These are phyloP conservation scores for Oegoconia quadripuncta DNA, from an alignment of 2,888 invertebrate genomes.

Conservation along the genomic window DNA sequence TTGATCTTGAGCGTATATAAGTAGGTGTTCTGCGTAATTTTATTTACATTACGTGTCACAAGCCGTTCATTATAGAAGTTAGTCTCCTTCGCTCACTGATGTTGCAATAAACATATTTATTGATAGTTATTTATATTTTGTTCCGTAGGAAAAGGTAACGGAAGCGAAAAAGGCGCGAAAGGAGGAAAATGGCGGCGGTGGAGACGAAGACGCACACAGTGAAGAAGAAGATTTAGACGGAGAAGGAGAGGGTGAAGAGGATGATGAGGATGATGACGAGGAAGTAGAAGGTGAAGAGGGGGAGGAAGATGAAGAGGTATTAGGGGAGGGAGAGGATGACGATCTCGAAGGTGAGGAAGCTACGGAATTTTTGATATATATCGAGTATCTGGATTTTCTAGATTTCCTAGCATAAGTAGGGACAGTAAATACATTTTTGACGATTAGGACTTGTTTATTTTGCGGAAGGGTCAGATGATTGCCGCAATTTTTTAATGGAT, in stretches of 20 bases:
- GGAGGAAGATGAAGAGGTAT: conserved; percentile 82
- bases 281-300: conserved; percentile 81
- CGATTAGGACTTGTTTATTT: no score
- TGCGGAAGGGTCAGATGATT: no score
- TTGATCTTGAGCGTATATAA: neutral
- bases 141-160: conserved; percentile 83
- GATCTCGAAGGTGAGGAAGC: conserved; percentile 79
- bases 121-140: conserved; percentile 18
- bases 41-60: no score
- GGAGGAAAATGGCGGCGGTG: conserved; percentile 87
- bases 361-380: no score
- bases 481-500: no score
- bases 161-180: conserved; percentile 89
- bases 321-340: conserved; percentile 82
- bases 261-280: conserved; percentile 82
- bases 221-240: conserved; percentile 84
- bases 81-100: no score
- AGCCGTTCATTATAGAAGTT: no score
- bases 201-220: conserved; percentile 78
- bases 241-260: conserved; percentile 79
- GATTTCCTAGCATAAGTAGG: no score
- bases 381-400: no score
- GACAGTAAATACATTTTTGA: no score
- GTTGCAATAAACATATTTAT: neutral
- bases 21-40: neutral